Base-by-base conservation (phyloP, 35 echinoderm and acorn worm species). In the Ophioderma brevispina region DNA sequence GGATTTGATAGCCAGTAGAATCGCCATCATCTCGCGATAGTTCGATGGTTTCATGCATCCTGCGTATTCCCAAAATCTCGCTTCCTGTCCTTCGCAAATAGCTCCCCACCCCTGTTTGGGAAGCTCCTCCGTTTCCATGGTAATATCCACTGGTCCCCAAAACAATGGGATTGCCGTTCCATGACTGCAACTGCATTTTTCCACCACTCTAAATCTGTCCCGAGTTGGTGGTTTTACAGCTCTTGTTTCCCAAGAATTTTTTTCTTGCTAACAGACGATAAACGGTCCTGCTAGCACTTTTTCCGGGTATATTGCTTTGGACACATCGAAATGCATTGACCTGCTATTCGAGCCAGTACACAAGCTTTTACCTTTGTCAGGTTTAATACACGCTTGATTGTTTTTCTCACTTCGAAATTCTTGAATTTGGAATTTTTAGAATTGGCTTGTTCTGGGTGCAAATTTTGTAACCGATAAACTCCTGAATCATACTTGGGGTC, bases 81-180 rank as follows among this genome's bases (percentile, higher is more conserved):
- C 80, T 82, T 32, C 80, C 38, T 34, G 32, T 37, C 25, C 38
- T 33, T 82, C 80, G 0, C 80, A 82, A 18, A 82, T 38, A 19
- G 80, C 80, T 34, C 80, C 80, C 80, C 80, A 82, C 31, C 80
- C 80, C 80, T 30, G 19, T 31, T 82, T 32, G n/a, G n/a, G n/a
- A 17, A 37, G 39, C 11, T 30, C 80, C 0, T 82, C 80, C 25
- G 80, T 82, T 14, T 82, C 80, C 32, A 82, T 40, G 32, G 32
- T 11, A 39, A 36, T 31, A 39, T 82, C 80, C 8, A 82, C 38
- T 39, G 80, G 80, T 0, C 80, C n/a, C 80, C 32, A 82, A 28
- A 6, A 37, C n/a, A 28, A 82, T 82, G 33, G 80, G 80, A 39
- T 32, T 4, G 10, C 80, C 0, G n/a, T 82, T 5, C 36, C 80